phyloP scores from a whole-genome alignment of 2,797 vertebrate genomes.

The Bryconaethiops microstoma region DNA sequence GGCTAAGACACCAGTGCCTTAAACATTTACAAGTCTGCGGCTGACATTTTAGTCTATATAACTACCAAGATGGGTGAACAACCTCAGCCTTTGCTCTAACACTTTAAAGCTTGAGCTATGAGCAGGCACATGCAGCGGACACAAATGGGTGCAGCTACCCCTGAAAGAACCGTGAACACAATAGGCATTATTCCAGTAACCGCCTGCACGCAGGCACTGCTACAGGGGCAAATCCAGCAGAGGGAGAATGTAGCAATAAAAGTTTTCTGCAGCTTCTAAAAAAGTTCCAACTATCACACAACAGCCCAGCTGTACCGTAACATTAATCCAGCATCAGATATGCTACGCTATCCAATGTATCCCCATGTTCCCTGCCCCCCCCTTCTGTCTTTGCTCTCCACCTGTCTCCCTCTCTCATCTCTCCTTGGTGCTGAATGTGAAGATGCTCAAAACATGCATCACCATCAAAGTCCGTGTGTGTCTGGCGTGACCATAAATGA shows the following conservation, averaged over 20 bases:
- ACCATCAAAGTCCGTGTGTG: conserved; percentile 43
- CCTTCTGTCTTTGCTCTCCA: conserved; percentile 17
- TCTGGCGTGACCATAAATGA: conserved; percentile 39
- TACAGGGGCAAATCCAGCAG: conserved; percentile 32
- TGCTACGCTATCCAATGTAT: conserved; percentile 32
- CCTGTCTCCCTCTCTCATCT: conserved; percentile 39
- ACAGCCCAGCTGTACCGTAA: conserved; percentile 2
- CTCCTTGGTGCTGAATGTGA: conserved; percentile 39
- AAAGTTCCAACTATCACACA: conserved; percentile 13
- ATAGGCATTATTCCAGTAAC: not conserved
- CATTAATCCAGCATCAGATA: conserved; percentile 44
- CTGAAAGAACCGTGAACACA: not conserved
- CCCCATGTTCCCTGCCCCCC: conserved; percentile 17
- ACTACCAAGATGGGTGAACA: not conserved
- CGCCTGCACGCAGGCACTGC: not conserved
- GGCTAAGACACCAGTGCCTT: not conserved
- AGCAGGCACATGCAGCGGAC: not conserved
- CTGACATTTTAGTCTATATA: no score
- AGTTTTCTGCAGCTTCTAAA: conserved; percentile 48
- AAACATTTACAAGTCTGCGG: not conserved
- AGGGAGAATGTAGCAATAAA: conserved; percentile 37
- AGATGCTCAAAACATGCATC: conserved; percentile 53
- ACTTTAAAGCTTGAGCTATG: not conserved
- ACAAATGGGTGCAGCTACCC: not conserved
- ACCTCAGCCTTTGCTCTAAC: not conserved